Evolutionary conservation across 1,140 invertebrate species (phyloP).

Genomic region (Drosophila pallidifrons): DNA sequence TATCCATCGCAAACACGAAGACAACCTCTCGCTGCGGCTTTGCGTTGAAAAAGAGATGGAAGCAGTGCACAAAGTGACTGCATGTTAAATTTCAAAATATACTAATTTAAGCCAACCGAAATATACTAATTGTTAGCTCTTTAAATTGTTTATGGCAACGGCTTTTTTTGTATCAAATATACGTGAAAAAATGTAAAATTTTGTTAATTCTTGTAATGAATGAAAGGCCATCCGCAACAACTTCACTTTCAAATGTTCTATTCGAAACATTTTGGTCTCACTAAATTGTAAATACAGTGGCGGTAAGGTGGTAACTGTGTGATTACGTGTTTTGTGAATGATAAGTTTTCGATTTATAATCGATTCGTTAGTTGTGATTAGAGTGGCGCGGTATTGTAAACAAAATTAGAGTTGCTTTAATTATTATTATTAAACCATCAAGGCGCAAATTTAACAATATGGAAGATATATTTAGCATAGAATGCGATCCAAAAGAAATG

Average conservation of each 20-base stretch:
- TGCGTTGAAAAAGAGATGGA: constrained; percentile 31
- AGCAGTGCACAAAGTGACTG: neutral
- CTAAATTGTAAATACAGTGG: constrained; percentile 1
- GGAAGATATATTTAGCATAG: neutral
- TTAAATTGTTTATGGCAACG: too few relatives aligned
- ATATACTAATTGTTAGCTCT: too few relatives aligned
- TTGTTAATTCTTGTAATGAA: too few relatives aligned
- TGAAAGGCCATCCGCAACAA: too few relatives aligned
- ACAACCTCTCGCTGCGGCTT: constrained; percentile 1
- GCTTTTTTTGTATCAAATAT: too few relatives aligned
- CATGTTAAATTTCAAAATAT: neutral
- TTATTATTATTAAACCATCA: neutral
- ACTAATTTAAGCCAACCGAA: neutral
- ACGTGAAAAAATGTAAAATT: too few relatives aligned
- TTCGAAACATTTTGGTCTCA: too few relatives aligned
- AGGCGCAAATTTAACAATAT: constrained; percentile 7
- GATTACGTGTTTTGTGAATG: constrained; percentile 17
- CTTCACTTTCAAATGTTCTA: too few relatives aligned
- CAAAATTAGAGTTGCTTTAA: neutral
- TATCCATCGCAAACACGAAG: neutral
- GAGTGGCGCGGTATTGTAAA: constrained; percentile 30
- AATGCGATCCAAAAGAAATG: neutral
- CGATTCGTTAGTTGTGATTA: neutral
- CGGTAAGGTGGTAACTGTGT: neutral
- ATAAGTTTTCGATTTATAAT: neutral